A percentile compares a stretch with the other conserved stretches of the same genome.
Conservation (phyloP, 2,113 vertebrate species). For the Pluvianellus socialis region DNA sequence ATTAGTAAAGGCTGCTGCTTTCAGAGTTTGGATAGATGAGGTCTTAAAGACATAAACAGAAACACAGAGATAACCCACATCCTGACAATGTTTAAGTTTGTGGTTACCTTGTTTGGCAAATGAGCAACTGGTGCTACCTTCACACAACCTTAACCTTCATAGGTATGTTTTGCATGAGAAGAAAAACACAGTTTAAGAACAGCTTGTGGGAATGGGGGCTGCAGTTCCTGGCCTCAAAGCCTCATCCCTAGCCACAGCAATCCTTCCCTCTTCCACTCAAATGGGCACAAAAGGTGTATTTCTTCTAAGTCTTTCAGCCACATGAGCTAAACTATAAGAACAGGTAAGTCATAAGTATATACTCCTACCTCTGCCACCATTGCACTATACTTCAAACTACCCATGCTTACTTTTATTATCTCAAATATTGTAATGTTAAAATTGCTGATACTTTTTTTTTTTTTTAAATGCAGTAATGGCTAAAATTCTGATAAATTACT, state of each 20-base stretch:
- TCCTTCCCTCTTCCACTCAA: not conserved
- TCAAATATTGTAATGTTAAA: conserved; percentile 32
- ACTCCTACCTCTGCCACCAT: not conserved
- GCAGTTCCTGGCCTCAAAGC: not conserved
- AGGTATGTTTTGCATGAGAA: not conserved
- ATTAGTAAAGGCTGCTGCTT: not conserved
- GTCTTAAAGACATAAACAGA: not conserved
- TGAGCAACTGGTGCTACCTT: not conserved
- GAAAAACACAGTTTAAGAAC: not conserved
- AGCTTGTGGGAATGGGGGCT: not conserved
- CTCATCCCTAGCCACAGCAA: not conserved
- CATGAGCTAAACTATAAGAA: not conserved
- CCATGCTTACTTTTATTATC: conserved; percentile 23
- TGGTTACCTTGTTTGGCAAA: not conserved
- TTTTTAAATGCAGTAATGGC: conserved; percentile 2
- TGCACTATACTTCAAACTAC: conserved; percentile 24
- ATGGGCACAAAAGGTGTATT: not conserved
- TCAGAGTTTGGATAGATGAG: not conserved
- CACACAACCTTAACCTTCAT: not conserved
- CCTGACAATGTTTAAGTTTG: not conserved
- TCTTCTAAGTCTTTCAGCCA: not conserved
- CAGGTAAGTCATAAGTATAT: not conserved
- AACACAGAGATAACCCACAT: accelerated
- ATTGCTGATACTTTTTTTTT: not conserved
- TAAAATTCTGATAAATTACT: conserved; percentile 67